phyloP scores from a whole-genome alignment of 2,888 invertebrate genomes.

The Lithophane leautieri region DNA sequence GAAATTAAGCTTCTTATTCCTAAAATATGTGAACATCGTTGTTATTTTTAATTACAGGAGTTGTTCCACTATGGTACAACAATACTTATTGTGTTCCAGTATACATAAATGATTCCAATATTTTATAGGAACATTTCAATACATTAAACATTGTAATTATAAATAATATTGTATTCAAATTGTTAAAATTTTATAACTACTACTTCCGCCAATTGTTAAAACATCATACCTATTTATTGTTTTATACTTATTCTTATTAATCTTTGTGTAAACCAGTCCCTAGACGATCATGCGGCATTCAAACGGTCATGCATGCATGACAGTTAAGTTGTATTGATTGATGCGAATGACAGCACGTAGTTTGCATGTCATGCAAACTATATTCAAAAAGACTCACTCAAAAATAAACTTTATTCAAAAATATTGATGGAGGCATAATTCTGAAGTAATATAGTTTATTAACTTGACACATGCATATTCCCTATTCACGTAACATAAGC shows the following conservation, averaged over 20 bases:
- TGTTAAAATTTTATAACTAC: constrained; percentile 7
- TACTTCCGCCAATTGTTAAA: constrained; percentile 49
- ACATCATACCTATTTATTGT: constrained; percentile 29
- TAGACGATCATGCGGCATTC: too few relatives aligned
- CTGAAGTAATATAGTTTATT: too few relatives aligned
- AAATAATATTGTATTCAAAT: constrained; percentile 25
- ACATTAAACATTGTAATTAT: constrained; percentile 7
- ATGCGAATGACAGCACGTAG: too few relatives aligned
- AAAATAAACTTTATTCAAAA: too few relatives aligned
- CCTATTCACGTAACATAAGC: too few relatives aligned
- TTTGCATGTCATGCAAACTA: too few relatives aligned
- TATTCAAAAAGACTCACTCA: too few relatives aligned
- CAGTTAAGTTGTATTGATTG: too few relatives aligned
- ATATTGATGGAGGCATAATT: too few relatives aligned
- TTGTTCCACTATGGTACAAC: constrained; percentile 2
- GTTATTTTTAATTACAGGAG: background rate
- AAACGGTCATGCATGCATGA: too few relatives aligned
- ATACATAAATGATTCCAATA: background rate
- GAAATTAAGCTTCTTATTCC: background rate
- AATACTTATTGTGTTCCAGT: background rate
- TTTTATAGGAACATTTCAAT: constrained; percentile 6
- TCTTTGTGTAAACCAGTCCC: too few relatives aligned
- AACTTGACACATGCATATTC: too few relatives aligned
- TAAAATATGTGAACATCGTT: background rate
- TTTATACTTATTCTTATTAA: constrained; percentile 36